These are phyloP conservation scores for Drosophila nikananu DNA, from an alignment of 1,140 invertebrate species.

Conservation along the genomic window DNA sequence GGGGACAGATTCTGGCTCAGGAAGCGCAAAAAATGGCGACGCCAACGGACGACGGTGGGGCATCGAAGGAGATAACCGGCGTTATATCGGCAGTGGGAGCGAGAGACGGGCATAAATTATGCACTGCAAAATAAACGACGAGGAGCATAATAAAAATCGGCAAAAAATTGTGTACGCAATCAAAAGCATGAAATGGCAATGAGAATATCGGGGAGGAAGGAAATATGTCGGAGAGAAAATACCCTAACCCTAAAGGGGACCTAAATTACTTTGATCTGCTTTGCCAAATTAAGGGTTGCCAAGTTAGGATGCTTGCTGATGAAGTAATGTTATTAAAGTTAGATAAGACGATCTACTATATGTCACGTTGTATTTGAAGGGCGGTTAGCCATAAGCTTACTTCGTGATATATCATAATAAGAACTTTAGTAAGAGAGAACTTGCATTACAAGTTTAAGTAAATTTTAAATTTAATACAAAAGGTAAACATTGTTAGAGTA, in stretches of 20 bases:
- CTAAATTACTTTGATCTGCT: background rate
- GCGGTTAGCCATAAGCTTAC: no score
- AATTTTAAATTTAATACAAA: background rate
- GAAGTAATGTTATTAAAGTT: background rate
- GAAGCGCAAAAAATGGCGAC: slow-evolving; percentile 77
- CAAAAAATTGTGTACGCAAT: slow-evolving; percentile 78
- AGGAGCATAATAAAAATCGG: slow-evolving; percentile 74
- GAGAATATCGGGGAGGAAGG: slow-evolving; percentile 25
- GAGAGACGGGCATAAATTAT: slow-evolving; percentile 71
- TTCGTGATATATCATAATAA: no score
- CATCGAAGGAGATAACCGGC: slow-evolving; percentile 24
- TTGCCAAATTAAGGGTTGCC: background rate
- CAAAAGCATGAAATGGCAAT: slow-evolving; percentile 68
- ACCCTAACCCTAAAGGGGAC: background rate
- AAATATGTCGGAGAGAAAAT: slow-evolving; percentile 11
- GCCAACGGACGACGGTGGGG: slow-evolving; percentile 43
- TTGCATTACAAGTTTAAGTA: background rate
- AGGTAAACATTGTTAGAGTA: background rate
- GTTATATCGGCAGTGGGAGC: background rate
- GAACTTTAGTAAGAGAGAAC: background rate
- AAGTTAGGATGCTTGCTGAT: background rate
- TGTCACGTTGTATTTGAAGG: no score
- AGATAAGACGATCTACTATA: no score
- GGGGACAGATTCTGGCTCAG: slow-evolving; percentile 47
- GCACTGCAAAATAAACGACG: slow-evolving; percentile 80